These are phyloP conservation scores for Acanthococcus lagerstroemiae DNA, from an alignment of 2,888 invertebrate genomes.

Conservation along the genomic window DNA sequence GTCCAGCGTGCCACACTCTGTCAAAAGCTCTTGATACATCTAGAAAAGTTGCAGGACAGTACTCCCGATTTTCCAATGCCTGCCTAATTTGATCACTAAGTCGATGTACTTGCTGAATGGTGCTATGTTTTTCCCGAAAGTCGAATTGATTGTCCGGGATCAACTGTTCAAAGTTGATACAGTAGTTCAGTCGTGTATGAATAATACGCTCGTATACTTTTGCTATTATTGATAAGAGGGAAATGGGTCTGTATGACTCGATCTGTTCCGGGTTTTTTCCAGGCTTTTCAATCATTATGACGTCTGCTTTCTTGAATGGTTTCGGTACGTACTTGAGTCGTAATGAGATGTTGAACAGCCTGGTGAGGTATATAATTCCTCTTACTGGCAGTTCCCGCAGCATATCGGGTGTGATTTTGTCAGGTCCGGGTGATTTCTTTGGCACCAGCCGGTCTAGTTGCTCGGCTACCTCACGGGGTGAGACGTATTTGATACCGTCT, in stretches of 20 bases:
- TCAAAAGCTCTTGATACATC: not conserved
- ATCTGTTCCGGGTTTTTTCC: not conserved
- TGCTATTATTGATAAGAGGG: not conserved
- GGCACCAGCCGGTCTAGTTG: not conserved
- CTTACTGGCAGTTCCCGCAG: not conserved
- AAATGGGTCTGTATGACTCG: not conserved
- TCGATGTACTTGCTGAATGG: not conserved
- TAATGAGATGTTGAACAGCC: not conserved
- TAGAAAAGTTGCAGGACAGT: not conserved
- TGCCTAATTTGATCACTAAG: not conserved
- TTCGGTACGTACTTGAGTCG: not conserved
- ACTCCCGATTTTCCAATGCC: not conserved
- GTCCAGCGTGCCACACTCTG: not conserved
- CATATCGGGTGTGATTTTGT: not conserved
- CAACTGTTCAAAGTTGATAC: not conserved
- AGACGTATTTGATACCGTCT: not conserved
- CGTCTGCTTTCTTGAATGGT: not conserved
- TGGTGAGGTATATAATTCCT: not conserved
- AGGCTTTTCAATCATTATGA: not conserved
- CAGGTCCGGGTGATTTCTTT: not conserved
- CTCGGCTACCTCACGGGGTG: not conserved
- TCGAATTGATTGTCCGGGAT: not conserved
- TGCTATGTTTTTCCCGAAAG: not conserved
- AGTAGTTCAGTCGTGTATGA: not conserved
- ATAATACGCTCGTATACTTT: not conserved